phyloP scores from a whole-genome alignment of 2,113 vertebrate genomes.

The Pantherophis guttatus region DNA sequence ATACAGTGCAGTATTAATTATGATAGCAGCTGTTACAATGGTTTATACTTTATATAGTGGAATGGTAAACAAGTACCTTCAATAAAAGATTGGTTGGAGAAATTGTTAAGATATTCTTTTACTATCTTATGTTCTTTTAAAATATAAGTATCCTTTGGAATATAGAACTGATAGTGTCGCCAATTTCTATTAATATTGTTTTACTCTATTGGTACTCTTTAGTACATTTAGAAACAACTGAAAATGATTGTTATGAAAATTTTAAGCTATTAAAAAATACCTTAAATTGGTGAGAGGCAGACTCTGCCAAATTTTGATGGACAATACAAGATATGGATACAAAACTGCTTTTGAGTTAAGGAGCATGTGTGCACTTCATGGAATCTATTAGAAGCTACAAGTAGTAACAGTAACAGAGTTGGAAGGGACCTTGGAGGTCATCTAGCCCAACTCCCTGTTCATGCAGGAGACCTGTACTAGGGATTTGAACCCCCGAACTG shows the following conservation, averaged over 20 bases:
- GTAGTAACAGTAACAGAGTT: too few relatives aligned
- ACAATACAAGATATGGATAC: not conserved
- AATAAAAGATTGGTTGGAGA: not conserved
- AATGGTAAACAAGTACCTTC: not conserved
- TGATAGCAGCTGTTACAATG: not conserved
- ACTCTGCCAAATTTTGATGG: not conserved
- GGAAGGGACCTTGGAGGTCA: too few relatives aligned
- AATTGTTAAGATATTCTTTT: not conserved
- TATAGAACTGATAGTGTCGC: not conserved
- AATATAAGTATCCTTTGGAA: not conserved
- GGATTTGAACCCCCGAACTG: too few relatives aligned
- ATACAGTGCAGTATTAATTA: not conserved
- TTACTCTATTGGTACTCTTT: not conserved
- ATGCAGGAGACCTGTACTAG: too few relatives aligned
- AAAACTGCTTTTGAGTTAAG: not conserved
- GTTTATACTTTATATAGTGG: not conserved
- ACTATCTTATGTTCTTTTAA: not conserved
- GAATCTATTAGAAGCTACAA: not conserved
- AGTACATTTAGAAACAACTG: not conserved
- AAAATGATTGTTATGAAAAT: not conserved
- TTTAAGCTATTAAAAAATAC: not conserved
- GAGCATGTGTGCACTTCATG: not conserved
- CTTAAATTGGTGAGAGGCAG: not conserved
- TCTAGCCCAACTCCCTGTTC: too few relatives aligned
- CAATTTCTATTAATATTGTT: not conserved